Conservation (phyloP, 2,113 vertebrate species). For the Gobiocypris rarus region DNA sequence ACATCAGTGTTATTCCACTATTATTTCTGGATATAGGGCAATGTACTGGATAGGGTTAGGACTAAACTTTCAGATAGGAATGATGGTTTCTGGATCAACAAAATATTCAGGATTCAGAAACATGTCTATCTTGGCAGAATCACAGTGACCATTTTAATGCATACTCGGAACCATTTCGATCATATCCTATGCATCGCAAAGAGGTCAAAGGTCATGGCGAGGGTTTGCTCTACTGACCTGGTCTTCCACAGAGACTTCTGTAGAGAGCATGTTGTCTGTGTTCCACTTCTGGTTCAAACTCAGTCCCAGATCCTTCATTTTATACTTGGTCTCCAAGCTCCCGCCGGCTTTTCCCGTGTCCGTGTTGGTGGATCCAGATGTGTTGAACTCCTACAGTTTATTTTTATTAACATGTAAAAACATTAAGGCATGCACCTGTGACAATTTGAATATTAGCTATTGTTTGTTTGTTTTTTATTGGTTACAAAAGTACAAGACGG, state of each 20-base stretch:
- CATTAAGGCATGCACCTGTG: background rate
- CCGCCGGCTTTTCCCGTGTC: conserved; percentile 92
- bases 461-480: too few species aligned
- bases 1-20: too few species aligned
- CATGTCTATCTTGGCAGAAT: too few species aligned
- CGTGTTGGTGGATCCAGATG: conserved; percentile 88
- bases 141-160: too few species aligned
- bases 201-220: background rate
- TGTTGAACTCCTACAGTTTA: conserved; percentile 87
- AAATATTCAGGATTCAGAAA: too few species aligned
- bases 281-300: conserved; percentile 95
- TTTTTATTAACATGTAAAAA: too few species aligned
- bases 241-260: conserved; percentile 89
- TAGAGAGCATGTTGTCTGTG: conserved; percentile 90
- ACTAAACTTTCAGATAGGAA: too few species aligned
- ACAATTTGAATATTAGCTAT: background rate
- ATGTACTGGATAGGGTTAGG: too few species aligned
- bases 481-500: background rate
- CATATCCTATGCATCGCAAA: background rate
- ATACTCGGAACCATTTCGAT: background rate
- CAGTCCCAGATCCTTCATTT: conserved; percentile 86
- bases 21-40: too few species aligned
- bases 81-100: too few species aligned
- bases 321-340: conserved; percentile 94
- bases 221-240: conserved; percentile 76